Conservation (phyloP, 2,888 invertebrate genomes). For the Diogma glabrata region DNA sequence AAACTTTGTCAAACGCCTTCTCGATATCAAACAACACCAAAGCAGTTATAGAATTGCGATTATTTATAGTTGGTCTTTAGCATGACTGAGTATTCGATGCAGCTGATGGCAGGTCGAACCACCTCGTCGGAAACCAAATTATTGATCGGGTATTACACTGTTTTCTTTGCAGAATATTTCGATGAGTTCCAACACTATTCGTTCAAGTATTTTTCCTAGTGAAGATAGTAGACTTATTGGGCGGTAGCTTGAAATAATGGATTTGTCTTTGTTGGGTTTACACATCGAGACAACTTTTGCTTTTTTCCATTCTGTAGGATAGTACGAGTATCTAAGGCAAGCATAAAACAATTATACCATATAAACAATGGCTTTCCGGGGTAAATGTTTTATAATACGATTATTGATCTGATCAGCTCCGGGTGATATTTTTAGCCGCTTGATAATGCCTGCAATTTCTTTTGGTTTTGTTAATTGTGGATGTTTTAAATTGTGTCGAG, state of each 20-base stretch:
- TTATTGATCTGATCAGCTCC: too few species aligned
- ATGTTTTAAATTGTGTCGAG: too few species aligned
- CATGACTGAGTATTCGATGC: constrained; percentile 20
- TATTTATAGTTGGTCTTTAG: constrained; percentile 21
- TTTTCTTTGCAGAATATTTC: neutral
- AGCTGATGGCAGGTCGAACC: constrained; percentile 25
- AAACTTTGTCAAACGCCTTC: constrained; percentile 28
- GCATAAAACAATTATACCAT: too few species aligned
- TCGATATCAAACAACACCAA: constrained; percentile 25
- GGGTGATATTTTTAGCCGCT: neutral
- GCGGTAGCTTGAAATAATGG: constrained; percentile 12
- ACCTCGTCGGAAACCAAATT: constrained; percentile 17
- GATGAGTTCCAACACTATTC: constrained; percentile 11
- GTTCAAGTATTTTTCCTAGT: constrained; percentile 14
- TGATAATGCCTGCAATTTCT: neutral
- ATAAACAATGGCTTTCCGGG: too few species aligned
- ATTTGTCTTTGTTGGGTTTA: constrained; percentile 1
- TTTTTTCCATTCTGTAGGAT: too few species aligned
- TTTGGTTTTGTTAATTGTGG: too few species aligned
- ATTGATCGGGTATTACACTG: neutral
- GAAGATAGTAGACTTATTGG: constrained; percentile 16
- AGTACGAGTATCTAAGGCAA: too few species aligned
- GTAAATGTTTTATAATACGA: too few species aligned
- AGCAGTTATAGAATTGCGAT: constrained; percentile 20
- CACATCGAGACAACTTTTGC: too few species aligned